phyloP scores from a whole-genome alignment of 2,113 vertebrate genomes.

The Ammodytes dubius region DNA sequence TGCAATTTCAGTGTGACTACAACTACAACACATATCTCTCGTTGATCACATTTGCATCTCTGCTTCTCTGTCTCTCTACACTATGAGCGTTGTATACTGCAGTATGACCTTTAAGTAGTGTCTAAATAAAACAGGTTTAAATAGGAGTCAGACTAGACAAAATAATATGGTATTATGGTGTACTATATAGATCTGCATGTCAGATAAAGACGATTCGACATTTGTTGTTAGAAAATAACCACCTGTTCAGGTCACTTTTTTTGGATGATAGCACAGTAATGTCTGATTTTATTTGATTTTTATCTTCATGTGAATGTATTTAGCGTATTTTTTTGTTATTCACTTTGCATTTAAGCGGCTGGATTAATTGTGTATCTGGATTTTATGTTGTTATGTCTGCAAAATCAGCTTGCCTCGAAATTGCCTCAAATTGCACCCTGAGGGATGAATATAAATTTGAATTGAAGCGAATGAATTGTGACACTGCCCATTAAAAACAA shows the following conservation, averaged over 20 bases:
- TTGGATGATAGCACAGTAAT: background rate
- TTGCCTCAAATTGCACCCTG: constrained; percentile 11
- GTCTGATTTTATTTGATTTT: background rate
- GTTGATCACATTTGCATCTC: constrained; percentile 14
- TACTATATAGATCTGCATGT: background rate
- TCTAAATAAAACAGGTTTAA: background rate
- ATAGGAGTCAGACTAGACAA: background rate
- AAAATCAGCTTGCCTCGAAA: background rate
- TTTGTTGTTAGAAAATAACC: background rate
- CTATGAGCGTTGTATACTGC: background rate
- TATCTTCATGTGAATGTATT: background rate
- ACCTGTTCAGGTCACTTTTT: background rate
- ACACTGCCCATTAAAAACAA: background rate
- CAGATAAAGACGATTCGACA: background rate
- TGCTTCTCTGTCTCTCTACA: background rate
- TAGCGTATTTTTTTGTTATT: background rate
- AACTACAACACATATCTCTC: constrained; percentile 13
- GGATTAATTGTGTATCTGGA: constrained; percentile 1
- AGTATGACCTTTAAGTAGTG: background rate
- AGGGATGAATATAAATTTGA: constrained; percentile 1
- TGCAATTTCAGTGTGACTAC: constrained; percentile 29
- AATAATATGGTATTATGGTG: background rate
- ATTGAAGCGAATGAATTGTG: constrained; percentile 2
- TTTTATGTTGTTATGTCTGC: constrained; percentile 18
- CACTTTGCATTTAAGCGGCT: background rate